These are phyloP conservation scores for Carcinoscorpius rotundicauda DNA, from an alignment of 1,140 invertebrate genomes.

Conservation along the genomic window DNA sequence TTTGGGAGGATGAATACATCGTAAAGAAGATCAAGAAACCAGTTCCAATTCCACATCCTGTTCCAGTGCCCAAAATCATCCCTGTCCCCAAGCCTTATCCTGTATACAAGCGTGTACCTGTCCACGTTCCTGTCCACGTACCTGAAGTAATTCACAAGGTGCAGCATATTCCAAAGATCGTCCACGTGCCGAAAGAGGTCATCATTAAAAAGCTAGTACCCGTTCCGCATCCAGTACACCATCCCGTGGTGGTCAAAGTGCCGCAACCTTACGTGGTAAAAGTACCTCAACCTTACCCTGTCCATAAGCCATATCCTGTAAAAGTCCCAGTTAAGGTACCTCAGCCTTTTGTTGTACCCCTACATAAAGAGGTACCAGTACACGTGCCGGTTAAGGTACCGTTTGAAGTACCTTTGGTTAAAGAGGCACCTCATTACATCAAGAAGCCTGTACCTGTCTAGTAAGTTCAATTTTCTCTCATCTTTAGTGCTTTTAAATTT, in stretches of 20 bases:
- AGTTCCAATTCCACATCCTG: slow-evolving; percentile 25
- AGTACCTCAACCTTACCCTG: slow-evolving; percentile 24
- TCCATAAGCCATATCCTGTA: slow-evolving; percentile 27
- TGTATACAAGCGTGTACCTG: slow-evolving; percentile 23
- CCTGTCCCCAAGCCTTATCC: slow-evolving; percentile 25
- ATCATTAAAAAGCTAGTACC: slow-evolving; percentile 29
- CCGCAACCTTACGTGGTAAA: slow-evolving; percentile 22
- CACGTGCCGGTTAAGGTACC: slow-evolving; percentile 17
- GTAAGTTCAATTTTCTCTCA: slow-evolving; percentile 12
- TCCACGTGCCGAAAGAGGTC: slow-evolving; percentile 17
- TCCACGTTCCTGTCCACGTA: slow-evolving; percentile 23
- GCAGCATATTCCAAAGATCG: slow-evolving; percentile 3
- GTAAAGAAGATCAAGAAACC: no score
- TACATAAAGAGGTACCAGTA: slow-evolving; percentile 16
- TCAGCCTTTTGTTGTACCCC: slow-evolving; percentile 15
- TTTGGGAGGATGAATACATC: no score
- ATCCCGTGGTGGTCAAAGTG: slow-evolving; percentile 22
- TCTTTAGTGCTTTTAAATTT: no score
- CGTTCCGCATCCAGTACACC: slow-evolving; percentile 25
- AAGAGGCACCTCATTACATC: slow-evolving; percentile 16
- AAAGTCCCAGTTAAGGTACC: slow-evolving; percentile 23
- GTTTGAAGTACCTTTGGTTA: slow-evolving; percentile 14
- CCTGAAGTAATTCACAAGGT: slow-evolving; percentile 11
- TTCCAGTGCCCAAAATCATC: slow-evolving; percentile 27
- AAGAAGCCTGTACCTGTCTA: slow-evolving; percentile 18